Evolutionary conservation across 2,113 vertebrate genomes (phyloP).

Genomic region (Macroglossus sobrinus): DNA sequence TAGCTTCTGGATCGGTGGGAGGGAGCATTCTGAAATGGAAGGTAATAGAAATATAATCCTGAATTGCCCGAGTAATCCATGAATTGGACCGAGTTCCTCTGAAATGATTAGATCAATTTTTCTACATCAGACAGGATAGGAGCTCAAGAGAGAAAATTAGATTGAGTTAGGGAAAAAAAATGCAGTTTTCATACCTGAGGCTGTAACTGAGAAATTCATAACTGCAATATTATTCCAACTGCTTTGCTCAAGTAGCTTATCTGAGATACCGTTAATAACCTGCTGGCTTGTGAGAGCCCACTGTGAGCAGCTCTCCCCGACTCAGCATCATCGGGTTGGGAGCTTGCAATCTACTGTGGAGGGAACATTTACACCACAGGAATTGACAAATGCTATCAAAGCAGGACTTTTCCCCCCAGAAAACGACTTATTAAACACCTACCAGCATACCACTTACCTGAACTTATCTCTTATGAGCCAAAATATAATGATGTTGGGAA

Average conservation of each 20-base stretch:
- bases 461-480: conserved; percentile 6
- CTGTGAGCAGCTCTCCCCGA: neutral
- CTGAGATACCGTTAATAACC: conserved; percentile 25
- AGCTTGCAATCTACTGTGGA: neutral
- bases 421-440: conserved; percentile 39
- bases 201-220: conserved; percentile 59
- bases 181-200: conserved; percentile 61
- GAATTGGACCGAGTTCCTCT: conserved; percentile 25
- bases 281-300: neutral
- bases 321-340: neutral
- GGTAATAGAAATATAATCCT: conserved; percentile 30
- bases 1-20: neutral
- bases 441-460: neutral
- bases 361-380: conserved; percentile 37
- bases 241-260: conserved; percentile 44
- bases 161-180: conserved; percentile 39
- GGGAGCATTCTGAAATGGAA: neutral
- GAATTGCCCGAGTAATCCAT: conserved; percentile 40
- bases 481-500: neutral
- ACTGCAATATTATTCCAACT: conserved; percentile 22
- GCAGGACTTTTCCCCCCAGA: neutral
- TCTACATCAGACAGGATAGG: conserved; percentile 44
- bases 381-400: conserved; percentile 26
- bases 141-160: conserved; percentile 66
- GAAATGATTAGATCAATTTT: conserved; percentile 68